A percentile compares a stretch with the other conserved stretches of the same genome.
Conservation (phyloP, 2,113 vertebrate species). For the human (Homo sapiens) region GRCh38 chr2:99990501-99991000, state of each 20-base stretch:
- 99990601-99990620: neutral
- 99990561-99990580: neutral
- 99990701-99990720: neutral
- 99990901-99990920: neutral
- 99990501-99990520: conserved; percentile 41
- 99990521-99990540: neutral
- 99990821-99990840: neutral
- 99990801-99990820: neutral
- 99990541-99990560: neutral
- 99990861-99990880: neutral
- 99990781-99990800: neutral
- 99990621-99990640: neutral
- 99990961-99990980: neutral
- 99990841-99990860: neutral
- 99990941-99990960: neutral
- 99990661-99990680: neutral
- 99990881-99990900: neutral
- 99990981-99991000: neutral
- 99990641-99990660: neutral
- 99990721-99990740: neutral
- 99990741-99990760: neutral
- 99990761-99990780: neutral
- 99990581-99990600: neutral
- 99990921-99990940: neutral
- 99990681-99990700: neutral